Evolutionary conservation across 2,888 invertebrate species (phyloP).

Genomic region (Trileptium ribeirensis): DNA sequence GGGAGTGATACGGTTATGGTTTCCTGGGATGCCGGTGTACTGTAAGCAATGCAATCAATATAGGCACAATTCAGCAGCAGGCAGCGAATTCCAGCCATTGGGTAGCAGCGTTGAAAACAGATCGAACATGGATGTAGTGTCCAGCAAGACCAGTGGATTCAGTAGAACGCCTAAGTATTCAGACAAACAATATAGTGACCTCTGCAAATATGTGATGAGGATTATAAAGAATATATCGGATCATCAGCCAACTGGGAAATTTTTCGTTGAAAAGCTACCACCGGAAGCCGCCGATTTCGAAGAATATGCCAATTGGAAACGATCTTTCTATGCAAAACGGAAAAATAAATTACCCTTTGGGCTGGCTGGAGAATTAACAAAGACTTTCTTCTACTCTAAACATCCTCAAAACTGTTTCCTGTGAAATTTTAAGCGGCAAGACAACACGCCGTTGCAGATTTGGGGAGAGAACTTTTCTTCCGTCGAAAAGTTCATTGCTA

Average conservation of each 20-base stretch:
- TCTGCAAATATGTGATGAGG: background rate
- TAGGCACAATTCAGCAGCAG: background rate
- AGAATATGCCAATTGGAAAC: background rate
- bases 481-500: background rate
- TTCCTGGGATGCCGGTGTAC: background rate
- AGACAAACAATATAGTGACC: background rate
- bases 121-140: no score
- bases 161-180: no score
- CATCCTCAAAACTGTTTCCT: background rate
- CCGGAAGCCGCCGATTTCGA: background rate
- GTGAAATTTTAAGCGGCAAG: background rate
- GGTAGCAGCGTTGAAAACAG: no score
- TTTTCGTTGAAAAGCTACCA: background rate
- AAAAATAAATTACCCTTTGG: background rate
- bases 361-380: background rate
- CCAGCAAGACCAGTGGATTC: no score
- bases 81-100: background rate
- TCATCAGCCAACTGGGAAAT: no score
- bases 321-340: background rate
- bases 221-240: background rate
- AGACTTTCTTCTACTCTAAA: background rate
- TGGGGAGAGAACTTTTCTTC: background rate
- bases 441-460: no score
- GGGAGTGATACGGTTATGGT: background rate
- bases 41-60: background rate